phyloP scores from a whole-genome alignment of 2,797 vertebrate genomes.

The Cirrhinus molitorella region DNA sequence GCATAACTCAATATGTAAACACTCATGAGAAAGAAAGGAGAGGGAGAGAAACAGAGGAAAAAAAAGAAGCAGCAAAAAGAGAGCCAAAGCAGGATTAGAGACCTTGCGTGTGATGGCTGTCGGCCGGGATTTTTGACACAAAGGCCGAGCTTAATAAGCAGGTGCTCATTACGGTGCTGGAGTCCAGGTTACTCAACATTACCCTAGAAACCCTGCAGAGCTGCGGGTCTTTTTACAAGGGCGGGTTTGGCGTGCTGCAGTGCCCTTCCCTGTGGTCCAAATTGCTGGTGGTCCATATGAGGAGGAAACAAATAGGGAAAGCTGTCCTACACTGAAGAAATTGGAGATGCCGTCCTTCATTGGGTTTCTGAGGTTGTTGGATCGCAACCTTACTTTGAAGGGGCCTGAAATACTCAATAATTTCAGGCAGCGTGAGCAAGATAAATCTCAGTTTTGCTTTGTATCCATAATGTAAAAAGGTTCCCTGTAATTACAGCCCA shows the following conservation, averaged over 20 bases:
- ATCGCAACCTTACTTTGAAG: conserved; percentile 23
- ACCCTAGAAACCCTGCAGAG: conserved; percentile 48
- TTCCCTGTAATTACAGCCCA: background rate
- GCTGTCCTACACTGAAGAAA: conserved; percentile 41
- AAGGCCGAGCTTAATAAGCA: conserved; percentile 61
- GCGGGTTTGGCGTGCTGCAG: conserved; percentile 41
- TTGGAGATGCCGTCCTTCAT: conserved; percentile 30
- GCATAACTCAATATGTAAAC: conserved; percentile 45
- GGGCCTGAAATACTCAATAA: conserved; percentile 33
- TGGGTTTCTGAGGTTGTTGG: conserved; percentile 40
- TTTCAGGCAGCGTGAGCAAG: background rate
- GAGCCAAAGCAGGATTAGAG: conserved; percentile 47
- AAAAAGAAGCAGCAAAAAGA: conserved; percentile 15
- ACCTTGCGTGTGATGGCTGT: conserved; percentile 54
- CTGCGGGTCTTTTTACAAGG: conserved; percentile 59
- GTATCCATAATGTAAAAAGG: background rate
- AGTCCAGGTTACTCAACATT: conserved; percentile 54
- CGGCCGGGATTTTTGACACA: conserved; percentile 42
- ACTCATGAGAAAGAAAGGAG: conserved; percentile 39
- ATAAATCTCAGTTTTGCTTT: conserved; percentile 25
- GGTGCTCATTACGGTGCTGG: conserved; percentile 61
- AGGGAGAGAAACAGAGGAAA: conserved; percentile 13
- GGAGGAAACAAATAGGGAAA: conserved; percentile 45
- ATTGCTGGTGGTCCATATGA: conserved; percentile 59
- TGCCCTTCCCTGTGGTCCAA: conserved; percentile 61